These are phyloP conservation scores for Diplogasteroides magnus DNA, from an alignment of 1,140 invertebrate species.

Conservation along the genomic window DNA sequence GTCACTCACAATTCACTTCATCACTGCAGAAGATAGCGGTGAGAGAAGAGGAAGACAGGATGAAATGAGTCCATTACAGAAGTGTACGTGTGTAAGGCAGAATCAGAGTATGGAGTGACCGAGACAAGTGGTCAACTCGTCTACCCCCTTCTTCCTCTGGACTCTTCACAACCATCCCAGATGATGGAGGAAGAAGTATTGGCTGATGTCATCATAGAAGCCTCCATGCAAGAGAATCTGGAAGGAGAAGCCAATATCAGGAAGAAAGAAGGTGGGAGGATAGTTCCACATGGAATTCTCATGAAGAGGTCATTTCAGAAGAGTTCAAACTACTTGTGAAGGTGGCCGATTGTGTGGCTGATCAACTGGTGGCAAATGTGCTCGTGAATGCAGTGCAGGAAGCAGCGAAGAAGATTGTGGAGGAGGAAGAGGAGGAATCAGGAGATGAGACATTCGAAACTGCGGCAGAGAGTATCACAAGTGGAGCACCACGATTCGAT, in stretches of 20 bases:
- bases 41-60: background rate
- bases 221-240: background rate
- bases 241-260: background rate
- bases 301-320: slow-evolving; percentile 27
- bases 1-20: slow-evolving; percentile 19
- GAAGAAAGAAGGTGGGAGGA: slow-evolving; percentile 2
- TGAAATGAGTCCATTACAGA: slow-evolving; percentile 5
- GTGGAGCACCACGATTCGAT: slow-evolving; percentile 35
- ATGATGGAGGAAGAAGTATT: slow-evolving; percentile 12
- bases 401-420: slow-evolving; percentile 25
- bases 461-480: slow-evolving; percentile 4
- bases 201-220: slow-evolving; percentile 12
- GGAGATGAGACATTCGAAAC: slow-evolving; percentile 12
- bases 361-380: slow-evolving; percentile 46
- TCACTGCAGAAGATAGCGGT: background rate
- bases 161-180: background rate
- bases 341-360: slow-evolving; percentile 46
- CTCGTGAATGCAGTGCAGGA: slow-evolving; percentile 45
- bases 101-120: slow-evolving; percentile 25
- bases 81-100: slow-evolving; percentile 24
- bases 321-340: slow-evolving; percentile 48
- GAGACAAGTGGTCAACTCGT: slow-evolving; percentile 17
- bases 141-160: background rate
- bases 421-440: slow-evolving; percentile 16
- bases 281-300: background rate